Base-by-base conservation (phyloP, 2,888 invertebrate genomes). In the Drosophila lutescens region DNA sequence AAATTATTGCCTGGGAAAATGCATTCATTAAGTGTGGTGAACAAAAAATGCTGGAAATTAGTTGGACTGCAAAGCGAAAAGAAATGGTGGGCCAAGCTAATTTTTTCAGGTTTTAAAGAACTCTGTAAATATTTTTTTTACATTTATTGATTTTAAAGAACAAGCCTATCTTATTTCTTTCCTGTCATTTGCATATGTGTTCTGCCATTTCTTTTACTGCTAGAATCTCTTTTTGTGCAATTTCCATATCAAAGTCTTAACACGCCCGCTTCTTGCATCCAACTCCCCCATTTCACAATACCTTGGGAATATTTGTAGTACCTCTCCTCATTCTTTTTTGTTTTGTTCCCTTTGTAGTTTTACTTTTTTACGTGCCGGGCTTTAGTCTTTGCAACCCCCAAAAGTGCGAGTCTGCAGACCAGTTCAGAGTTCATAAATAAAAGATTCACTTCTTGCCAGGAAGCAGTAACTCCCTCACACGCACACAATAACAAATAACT, bases 391-490 rank as follows among this genome's bases (percentile, higher is more conserved):
- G 72, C 77, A 72, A 76, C 77, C 81, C 76, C 71, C 74, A 43
- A 69, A 67, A 32, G 38, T 15, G 30, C 26, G 44, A 43, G 54
- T 26, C 23, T 32, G 44, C 17, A 54, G 26, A 13, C 34, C 56
- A 17, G 60, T 66, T 46, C 34, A 66, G 70, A 79, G 78, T 79
- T 77, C 87, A 87, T 87, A 88, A 87, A 87, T 87, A 87, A 87
- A 86, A 84, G 84, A 88, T 87, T 74, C 78, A 63, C 78, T 60
- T 67, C 73, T 71, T 63, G 60, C 43, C 62, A 65, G 56, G n/a
- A n/a, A n/a, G 44, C 49, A 41, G 53, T 59, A 49, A 23, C 47
- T 49, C 46, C 40, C 63, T 76, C 44, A 65, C 58, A 47, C 46
- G 43, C 63, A 79, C 40, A 65, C 58, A 47, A 61, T 53, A 78